Evolutionary conservation across 1,140 invertebrate genomes (phyloP).

Genomic region (Gonioctena quinquepunctata): DNA sequence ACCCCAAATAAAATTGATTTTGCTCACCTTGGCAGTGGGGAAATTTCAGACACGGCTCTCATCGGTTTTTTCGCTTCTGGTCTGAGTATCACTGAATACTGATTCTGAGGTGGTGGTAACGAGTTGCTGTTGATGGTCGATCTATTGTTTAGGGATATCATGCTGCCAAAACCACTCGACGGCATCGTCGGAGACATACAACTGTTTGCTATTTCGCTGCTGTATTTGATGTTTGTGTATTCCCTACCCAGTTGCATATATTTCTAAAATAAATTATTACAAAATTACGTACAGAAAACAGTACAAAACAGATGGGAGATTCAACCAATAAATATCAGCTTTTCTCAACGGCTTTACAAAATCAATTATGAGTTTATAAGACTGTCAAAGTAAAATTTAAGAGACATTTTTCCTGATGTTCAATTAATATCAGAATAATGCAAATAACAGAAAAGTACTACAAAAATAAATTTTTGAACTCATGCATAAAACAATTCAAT

Average conservation of each 20-base stretch:
- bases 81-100: conserved; percentile 34
- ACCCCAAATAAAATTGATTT: neutral
- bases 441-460: too few species aligned
- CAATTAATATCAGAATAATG: too few species aligned
- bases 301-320: too few species aligned
- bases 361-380: too few species aligned
- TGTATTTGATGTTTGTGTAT: conserved; percentile 86
- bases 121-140: conserved; percentile 25
- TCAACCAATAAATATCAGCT: too few species aligned
- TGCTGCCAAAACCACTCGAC: conserved; percentile 30
- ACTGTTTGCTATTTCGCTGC: conserved; percentile 43
- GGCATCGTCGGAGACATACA: conserved; percentile 35
- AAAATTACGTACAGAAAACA: too few species aligned
- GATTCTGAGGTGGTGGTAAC: conserved; percentile 27
- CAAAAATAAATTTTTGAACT: too few species aligned
- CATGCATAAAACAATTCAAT: too few species aligned
- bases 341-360: too few species aligned
- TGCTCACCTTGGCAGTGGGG: conserved; percentile 45
- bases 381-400: too few species aligned
- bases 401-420: too few species aligned
- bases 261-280: conserved; percentile 67
- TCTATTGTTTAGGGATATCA: conserved; percentile 30
- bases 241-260: conserved; percentile 81
- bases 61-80: conserved; percentile 45
- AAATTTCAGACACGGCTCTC: conserved; percentile 44